Base-by-base conservation (phyloP, 2,888 invertebrate species). In the Nyleta sp. region DNA sequence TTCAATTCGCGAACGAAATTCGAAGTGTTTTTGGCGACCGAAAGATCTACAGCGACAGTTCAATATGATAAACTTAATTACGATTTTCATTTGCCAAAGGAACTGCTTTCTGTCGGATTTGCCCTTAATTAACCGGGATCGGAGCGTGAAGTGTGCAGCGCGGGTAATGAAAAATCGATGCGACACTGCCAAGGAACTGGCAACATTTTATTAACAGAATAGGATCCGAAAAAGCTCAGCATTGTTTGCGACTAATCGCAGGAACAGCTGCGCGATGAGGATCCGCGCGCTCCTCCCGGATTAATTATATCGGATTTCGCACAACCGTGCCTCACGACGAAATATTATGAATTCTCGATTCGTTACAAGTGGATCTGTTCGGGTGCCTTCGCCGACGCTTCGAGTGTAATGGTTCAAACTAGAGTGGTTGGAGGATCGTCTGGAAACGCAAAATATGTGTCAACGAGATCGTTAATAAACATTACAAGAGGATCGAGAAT, bases 101-200 rank as follows among this genome's bases (percentile, higher is more conserved):
- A n/a, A n/a, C 28, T 7, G 28, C 10, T 28, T 28, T 28, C 28
- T 28, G 28, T 48, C 31, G 22, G 60, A 48, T 62, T 62, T 44
- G 60, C 11, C 35, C 11, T 48, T 62, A 62, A 62, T 62, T 62
- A 62, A 48, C 48, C 35, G 35, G 22, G 38, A 48, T 48, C 22
- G 31, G 5, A 48, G 22, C 13, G 48, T 13, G 35, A 22, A 62
- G 35, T 48, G 28, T 48, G 28, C 31, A 35, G 48, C 35, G 35
- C 18, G 15, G 35, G 35, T 62, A 62, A 62, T 62, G 20, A 46
- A 62, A 48, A 62, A 24, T 62, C 60, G 11, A 62, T 48, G 24
- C 31, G 15, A 62, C 35, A 35, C 22, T 44, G 48, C 13, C 17
- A 55, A 55, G 38, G 28, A n/a, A 17, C 28, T 17, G 28, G 42